A percentile compares a stretch with the other conserved stretches of the same genome.
Evolutionary conservation across 2,113 vertebrate species (phyloP).

Genomic region (Myotis brandtii): DNA sequence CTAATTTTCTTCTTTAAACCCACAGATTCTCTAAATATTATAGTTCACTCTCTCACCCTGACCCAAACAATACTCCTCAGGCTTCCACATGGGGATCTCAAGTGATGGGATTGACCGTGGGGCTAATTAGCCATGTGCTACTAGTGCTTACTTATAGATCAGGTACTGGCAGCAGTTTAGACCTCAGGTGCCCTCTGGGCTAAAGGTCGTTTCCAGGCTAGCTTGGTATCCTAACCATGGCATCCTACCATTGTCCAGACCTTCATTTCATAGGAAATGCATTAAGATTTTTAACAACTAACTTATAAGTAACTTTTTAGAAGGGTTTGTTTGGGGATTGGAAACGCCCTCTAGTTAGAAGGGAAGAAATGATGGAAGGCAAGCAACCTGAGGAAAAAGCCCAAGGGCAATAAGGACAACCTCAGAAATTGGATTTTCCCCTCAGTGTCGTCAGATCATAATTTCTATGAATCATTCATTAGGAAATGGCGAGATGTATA

Average conservation of each 20-base stretch:
- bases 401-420: not conserved
- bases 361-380: not conserved
- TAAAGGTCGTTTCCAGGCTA: not conserved
- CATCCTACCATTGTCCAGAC: not conserved
- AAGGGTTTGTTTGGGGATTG: not conserved
- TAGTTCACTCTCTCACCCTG: not conserved
- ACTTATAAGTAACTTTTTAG: not conserved
- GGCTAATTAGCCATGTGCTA: not conserved
- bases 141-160: not conserved
- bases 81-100: not conserved
- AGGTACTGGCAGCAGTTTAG: not conserved
- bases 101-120: not conserved
- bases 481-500: slow-evolving; percentile 1
- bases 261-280: not conserved
- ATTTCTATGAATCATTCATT: slow-evolving; percentile 26
- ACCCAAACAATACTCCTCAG: too few species aligned
- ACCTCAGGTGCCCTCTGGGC: not conserved
- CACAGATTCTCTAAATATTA: not conserved
- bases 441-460: not conserved
- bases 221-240: too few species aligned
- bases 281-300: not conserved
- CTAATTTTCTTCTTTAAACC: not conserved
- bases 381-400: not conserved
- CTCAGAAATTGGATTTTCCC: not conserved
- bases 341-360: not conserved